Percentiles rank a stretch among this genome's conserved stretches.
These are phyloP conservation scores for Capromys pilorides DNA, from an alignment of 2,797 vertebrate genomes.

Conservation along the genomic window DNA sequence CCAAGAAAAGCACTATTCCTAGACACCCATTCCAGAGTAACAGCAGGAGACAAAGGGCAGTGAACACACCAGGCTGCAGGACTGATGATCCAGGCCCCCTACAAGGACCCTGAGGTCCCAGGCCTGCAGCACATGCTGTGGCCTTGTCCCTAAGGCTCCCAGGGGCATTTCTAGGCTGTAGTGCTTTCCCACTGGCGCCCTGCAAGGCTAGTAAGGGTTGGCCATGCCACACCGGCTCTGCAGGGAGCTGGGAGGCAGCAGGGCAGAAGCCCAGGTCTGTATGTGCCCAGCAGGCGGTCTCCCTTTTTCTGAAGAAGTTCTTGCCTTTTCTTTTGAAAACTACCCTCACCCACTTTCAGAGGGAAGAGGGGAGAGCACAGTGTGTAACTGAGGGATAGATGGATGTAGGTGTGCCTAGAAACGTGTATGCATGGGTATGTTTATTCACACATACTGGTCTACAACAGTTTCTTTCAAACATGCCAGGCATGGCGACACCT, in stretches of 20 bases:
- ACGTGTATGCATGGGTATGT: background rate
- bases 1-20: background rate
- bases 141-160: background rate
- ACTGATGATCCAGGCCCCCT: background rate
- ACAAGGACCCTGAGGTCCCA: too few species aligned
- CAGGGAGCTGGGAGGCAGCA: background rate
- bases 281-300: background rate
- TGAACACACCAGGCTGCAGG: background rate
- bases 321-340: background rate
- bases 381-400: background rate
- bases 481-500: background rate
- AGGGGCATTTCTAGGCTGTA: accelerated
- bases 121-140: too few species aligned
- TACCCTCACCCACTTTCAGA: background rate
- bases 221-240: accelerated
- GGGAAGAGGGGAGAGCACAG: accelerated
- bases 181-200: background rate
- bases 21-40: too few species aligned
- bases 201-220: accelerated
- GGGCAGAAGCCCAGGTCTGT: background rate
- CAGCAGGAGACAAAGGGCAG: background rate
- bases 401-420: accelerated
- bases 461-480: background rate
- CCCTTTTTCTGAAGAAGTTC: background rate
- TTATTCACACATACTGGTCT: background rate